Evolutionary conservation across 2,797 vertebrate species (phyloP).

Genomic region (Pempheris klunzingeri): DNA sequence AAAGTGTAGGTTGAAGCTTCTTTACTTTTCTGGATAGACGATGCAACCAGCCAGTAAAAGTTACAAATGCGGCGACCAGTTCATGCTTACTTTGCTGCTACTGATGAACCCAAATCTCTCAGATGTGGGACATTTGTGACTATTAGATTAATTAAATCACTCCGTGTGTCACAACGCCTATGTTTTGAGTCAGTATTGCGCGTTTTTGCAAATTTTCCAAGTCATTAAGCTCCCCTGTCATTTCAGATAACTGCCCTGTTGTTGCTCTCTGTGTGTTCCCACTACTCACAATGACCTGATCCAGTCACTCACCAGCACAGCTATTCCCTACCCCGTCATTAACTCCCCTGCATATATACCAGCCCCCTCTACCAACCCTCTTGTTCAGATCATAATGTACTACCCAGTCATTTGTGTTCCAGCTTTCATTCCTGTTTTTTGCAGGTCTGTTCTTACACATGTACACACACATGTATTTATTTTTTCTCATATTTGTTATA

Average conservation of each 20-base stretch:
- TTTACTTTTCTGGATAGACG: neutral
- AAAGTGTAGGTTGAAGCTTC: constrained; percentile 6
- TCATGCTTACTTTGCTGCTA: neutral
- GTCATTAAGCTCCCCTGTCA: neutral
- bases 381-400: neutral
- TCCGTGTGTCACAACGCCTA: neutral
- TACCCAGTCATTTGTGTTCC: neutral
- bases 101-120: neutral
- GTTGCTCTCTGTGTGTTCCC: no score
- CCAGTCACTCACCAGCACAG: neutral
- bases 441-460: neutral
- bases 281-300: neutral
- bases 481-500: no score
- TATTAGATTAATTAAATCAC: constrained; percentile 1
- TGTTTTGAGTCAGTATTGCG: neutral
- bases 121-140: constrained; percentile 1
- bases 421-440: neutral
- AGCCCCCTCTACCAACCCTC: neutral
- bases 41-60: neutral
- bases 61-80: neutral
- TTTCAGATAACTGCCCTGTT: neutral
- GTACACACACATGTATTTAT: no score
- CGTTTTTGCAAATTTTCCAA: neutral
- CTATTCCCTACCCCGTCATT: neutral
- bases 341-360: neutral